Evolutionary conservation across 1,140 invertebrate species (phyloP), one percentile per base, ranked within the genome.

Genomic region (Drosophila repletoides): DNA sequence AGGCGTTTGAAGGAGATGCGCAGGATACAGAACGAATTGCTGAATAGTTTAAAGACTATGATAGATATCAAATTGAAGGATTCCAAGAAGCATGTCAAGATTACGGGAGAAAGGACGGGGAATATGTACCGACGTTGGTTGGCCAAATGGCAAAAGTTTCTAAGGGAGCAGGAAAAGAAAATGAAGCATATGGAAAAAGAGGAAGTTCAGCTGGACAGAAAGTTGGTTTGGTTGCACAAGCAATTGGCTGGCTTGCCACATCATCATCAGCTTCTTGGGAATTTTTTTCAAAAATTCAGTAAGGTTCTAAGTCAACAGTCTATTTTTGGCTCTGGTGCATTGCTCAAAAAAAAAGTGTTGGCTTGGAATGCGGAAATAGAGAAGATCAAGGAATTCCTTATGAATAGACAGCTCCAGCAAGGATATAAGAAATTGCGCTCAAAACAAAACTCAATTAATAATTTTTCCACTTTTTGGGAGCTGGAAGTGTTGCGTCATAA

Each of bases 401-500:
- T n/a, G n/a, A n/a, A n/a, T n/a, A n/a, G n/a, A n/a, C n/a, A n/a
- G n/a, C n/a, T n/a, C n/a, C n/a, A 26, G 1, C 6, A 2, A 0
- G 0, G 0, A n/a, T n/a, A n/a, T n/a, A n/a, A 31, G 4, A 1
- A 0, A 3, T 3, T 2, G 1, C 2, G 3, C 12, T n/a, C 5
- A 26, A 14, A 2, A n/a, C 1, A n/a, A 9, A 29, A 15, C 2
- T 0, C 1, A 7, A 34, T 72, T 2, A 10, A n/a, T 0, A 6
- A 43, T 12, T 72, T 72, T 5, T 3, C 14, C 2, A 6, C n/a
- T 2, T 64, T 72, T 9, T 72, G 67, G 69, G 12, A 55, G 0
- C n/a, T 0, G 0, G 68, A 72, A 12, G 10, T 72, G 7, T 3
- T 15, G 5, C 38, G 10, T 0, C 51, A 10, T 3, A 26, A 28